phyloP scores from a whole-genome alignment of 2,888 invertebrate species.

The Dyspetes luteomarginatus region DNA sequence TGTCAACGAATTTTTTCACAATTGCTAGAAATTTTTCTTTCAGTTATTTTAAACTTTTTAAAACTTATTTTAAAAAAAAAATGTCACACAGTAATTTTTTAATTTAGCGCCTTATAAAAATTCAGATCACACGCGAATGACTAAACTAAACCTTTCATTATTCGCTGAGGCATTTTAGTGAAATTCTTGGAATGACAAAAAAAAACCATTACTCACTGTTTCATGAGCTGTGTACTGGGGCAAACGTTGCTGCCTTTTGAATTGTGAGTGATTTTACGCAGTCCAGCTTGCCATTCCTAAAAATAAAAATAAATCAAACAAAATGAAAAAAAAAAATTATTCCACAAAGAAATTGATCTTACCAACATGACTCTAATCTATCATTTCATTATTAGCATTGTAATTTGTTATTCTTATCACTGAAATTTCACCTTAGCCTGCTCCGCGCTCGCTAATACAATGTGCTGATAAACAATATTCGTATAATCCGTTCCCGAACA shows the following conservation, averaged over 20 bases:
- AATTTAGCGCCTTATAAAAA: neutral
- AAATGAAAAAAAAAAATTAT: slow-evolving; percentile 12
- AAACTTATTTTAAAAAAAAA: too few species aligned
- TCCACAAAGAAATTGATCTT: slow-evolving; percentile 25
- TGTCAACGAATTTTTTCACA: too few species aligned
- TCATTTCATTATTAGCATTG: neutral
- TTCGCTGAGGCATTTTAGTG: neutral
- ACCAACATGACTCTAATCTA: neutral
- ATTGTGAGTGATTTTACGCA: slow-evolving; percentile 96
- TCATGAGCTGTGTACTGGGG: slow-evolving; percentile 97
- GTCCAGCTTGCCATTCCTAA: slow-evolving; percentile 96
- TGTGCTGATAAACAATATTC: slow-evolving; percentile 87
- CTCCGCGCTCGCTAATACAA: slow-evolving; percentile 86
- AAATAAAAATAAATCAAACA: slow-evolving; percentile 51
- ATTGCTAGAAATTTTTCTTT: too few species aligned
- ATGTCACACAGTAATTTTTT: too few species aligned
- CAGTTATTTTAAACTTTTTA: too few species aligned
- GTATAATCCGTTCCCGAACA: slow-evolving; percentile 88
- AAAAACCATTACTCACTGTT: slow-evolving; percentile 92
- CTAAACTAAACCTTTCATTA: neutral
- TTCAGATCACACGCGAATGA: slow-evolving; percentile 35
- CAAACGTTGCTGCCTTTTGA: slow-evolving; percentile 98
- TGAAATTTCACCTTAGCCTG: slow-evolving; percentile 84
- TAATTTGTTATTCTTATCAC: neutral
- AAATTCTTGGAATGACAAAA: neutral